phyloP scores from a whole-genome alignment of 64 coral and sea anemone genomes.

The Montipora efflorescens region DNA sequence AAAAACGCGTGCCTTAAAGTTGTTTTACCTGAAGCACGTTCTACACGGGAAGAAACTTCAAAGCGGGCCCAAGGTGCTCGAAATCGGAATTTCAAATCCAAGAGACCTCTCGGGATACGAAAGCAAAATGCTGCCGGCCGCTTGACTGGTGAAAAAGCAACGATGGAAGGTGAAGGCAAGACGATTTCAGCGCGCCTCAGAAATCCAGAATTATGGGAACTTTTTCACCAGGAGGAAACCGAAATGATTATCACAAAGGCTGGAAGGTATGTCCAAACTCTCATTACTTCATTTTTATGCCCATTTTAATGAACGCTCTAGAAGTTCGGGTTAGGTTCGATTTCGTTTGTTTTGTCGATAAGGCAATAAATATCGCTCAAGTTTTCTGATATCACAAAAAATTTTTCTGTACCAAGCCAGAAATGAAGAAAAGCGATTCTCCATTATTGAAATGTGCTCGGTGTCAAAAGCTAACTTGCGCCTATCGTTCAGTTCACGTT shows the following conservation, averaged over 20 bases:
- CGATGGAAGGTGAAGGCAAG: conserved; percentile 26
- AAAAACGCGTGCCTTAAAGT: conserved; percentile 4
- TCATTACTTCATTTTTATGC: conserved; percentile 36
- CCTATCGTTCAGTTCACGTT: no score
- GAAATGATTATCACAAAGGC: conserved; percentile 95
- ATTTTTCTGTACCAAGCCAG: neutral
- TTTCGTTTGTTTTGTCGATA: neutral
- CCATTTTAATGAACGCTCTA: neutral
- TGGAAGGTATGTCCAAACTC: conserved; percentile 73
- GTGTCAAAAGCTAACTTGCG: no score
- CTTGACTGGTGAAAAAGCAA: neutral
- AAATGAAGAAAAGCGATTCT: neutral
- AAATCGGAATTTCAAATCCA: conserved; percentile 27
- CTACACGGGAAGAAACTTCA: conserved; percentile 9
- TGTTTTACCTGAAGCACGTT: neutral
- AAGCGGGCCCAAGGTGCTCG: conserved; percentile 11
- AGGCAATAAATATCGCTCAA: neutral
- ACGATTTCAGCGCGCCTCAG: conserved; percentile 75
- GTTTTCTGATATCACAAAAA: neutral
- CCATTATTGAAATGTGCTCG: no score
- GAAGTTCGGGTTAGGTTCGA: neutral
- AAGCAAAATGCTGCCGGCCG: neutral
- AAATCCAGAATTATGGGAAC: conserved; percentile 69
- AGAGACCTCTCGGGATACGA: neutral
- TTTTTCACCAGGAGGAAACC: conserved; percentile 67